Base-by-base conservation (phyloP, 2,888 invertebrate genomes). In the Timandra comae region DNA sequence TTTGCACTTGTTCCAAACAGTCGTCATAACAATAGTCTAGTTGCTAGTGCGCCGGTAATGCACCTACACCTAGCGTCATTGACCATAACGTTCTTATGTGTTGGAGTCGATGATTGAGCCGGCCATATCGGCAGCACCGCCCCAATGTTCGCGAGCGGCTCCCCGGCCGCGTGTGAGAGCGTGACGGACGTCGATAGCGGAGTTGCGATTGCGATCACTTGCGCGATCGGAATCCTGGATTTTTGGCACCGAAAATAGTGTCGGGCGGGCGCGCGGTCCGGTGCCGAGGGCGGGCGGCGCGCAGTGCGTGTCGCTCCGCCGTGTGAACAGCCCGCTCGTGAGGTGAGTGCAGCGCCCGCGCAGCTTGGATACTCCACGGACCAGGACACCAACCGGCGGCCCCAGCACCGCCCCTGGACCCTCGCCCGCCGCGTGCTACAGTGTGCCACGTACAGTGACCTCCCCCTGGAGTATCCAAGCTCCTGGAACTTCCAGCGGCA, bases 291-390 rank as follows among this genome's bases (percentile, higher is more conserved):
- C 70, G 72, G 73, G 70, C 67, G 65, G 66, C 63, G 68, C 74
- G 75, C 82, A 84, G 84, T 85, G 84, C 84, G 84, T 75, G 85
- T 75, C 85, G 85, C 85, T 85, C 85, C 85, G 85, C 85, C 85
- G 84, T 78, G 72, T 75, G 76, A 82, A 84, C 69, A 84, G 76
- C 84, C 77, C 82, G 84, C 74, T 68, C 75, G 76, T 72, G 80
- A 82, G 84, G 84, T 84, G 76, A 76, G 77, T 74, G 55, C 53
- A 43, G 50, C 50, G 52, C 48, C 39, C 50, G 54, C 49, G 52
- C 51, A 64, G 69, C 59, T 67, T 70, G 74, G 73, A 72, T 75
- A 75, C 74, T 65, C 63, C 63, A 65, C 59, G 33, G 21, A 26
- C 12, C 23, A 25, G 13, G 11, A 34, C 52, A 38, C 49, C 38